Conservation (phyloP, 2,797 vertebrate species). For the Pangasius djambal region DNA sequence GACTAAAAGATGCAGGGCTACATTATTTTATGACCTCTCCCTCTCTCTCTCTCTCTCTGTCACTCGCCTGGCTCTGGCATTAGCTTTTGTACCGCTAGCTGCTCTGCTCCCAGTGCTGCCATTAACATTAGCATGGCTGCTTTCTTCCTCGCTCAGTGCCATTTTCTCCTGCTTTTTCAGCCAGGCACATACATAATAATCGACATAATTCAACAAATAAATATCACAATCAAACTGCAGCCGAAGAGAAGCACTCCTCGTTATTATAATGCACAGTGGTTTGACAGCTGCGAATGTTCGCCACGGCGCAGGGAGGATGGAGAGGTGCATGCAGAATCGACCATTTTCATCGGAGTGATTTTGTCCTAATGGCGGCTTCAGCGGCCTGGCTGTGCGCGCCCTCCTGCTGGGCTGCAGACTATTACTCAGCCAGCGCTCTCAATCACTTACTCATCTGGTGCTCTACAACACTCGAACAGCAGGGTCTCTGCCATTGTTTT, state of each 20-base stretch:
- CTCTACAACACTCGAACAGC: slow-evolving; percentile 45
- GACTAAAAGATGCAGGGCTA: slow-evolving; percentile 44
- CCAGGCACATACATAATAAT: slow-evolving; percentile 53
- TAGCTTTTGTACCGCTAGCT: slow-evolving; percentile 66
- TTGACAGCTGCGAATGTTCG: slow-evolving; percentile 53
- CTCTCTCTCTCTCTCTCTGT: slow-evolving; percentile 45
- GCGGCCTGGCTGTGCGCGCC: slow-evolving; percentile 43
- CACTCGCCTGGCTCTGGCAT: slow-evolving; percentile 59
- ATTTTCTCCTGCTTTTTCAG: slow-evolving; percentile 42
- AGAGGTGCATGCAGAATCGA: slow-evolving; percentile 56
- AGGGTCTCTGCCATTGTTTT: slow-evolving; percentile 45
- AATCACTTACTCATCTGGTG: slow-evolving; percentile 58
- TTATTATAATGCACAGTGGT: slow-evolving; percentile 61
- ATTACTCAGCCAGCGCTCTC: slow-evolving; percentile 51
- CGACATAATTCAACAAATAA: slow-evolving; percentile 63
- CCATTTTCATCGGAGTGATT: slow-evolving; percentile 60
- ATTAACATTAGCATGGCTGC: slow-evolving; percentile 66
- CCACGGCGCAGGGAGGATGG: slow-evolving; percentile 34
- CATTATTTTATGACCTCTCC: slow-evolving; percentile 68
- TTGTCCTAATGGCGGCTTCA: slow-evolving; percentile 58
- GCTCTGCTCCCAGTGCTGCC: slow-evolving; percentile 62
- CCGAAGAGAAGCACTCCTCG: slow-evolving; percentile 53
- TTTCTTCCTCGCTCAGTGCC: slow-evolving; percentile 40
- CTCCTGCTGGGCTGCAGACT: slow-evolving; percentile 55
- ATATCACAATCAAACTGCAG: slow-evolving; percentile 60